Conservation (phyloP, 2,113 vertebrate genomes). For the Canis aureus region DNA sequence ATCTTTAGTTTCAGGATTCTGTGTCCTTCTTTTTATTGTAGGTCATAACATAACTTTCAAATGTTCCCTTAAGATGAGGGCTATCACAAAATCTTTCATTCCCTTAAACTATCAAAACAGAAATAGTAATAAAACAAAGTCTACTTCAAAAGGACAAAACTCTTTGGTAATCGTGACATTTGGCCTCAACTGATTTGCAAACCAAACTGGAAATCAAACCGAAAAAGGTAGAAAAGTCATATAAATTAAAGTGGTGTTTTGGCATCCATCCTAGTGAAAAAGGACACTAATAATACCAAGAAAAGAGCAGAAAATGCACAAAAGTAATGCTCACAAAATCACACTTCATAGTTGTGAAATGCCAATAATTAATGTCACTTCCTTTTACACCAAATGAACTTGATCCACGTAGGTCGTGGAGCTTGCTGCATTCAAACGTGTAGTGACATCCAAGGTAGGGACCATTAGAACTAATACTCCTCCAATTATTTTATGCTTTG, state of each 20-base stretch:
- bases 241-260: constrained; percentile 64
- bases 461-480: constrained; percentile 11
- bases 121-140: constrained; percentile 52
- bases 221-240: constrained; percentile 55
- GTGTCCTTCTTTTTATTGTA: not conserved
- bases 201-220: constrained; percentile 60
- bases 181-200: constrained; percentile 49
- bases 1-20: not conserved
- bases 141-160: constrained; percentile 56
- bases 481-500: constrained; percentile 44
- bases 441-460: not conserved
- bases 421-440: not conserved
- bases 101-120: constrained; percentile 43
- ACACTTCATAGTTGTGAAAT: not conserved
- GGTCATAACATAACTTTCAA: not conserved
- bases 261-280: constrained; percentile 11
- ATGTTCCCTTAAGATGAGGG: not conserved
- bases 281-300: constrained; percentile 22
- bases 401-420: not conserved
- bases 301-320: not conserved
- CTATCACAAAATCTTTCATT: constrained; percentile 35
- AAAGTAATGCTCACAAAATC: constrained; percentile 5
- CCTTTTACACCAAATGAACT: constrained; percentile 6
- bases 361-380: constrained; percentile 11
- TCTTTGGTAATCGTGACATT: constrained; percentile 60